Evolutionary conservation across 2,888 invertebrate species (phyloP), one percentile per base, ranked within the genome.

Genomic region (Eristalinus aeneus): DNA sequence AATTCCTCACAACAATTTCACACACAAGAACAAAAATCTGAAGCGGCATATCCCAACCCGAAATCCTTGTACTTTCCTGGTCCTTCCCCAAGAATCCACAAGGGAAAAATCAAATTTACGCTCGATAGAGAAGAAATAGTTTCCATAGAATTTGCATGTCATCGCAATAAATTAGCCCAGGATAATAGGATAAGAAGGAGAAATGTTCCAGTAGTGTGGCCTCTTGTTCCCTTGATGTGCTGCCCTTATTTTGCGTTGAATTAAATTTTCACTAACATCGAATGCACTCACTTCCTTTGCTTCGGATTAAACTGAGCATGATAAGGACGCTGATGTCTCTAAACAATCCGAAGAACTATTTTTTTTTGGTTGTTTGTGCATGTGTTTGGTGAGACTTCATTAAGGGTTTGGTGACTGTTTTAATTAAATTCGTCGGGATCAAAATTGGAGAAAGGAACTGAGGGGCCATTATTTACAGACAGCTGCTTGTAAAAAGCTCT

Each of bases 361-460:
- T 80, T 75, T 76, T 60, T 53, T 46, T 27, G 6, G 16, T n/a
- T 20, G 23, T 67, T 16, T 11, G 34, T 39, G 11, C 27, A 11
- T 0, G 12, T 56, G 10, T 12, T 56, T 23, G 3, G 54, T 6
- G 27, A 20, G 71, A 58, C 71, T 69, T 72, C 36, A 63, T 61
- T 60, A 69, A 72, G 75, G 71, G 61, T 65, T 68, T 72, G 81
- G 68, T 76, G 76, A 36, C 64, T 73, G 81, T 85, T 85, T 85
- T 85, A 85, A 85, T 85, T 85, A 85, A 85, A 85, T 76, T 81
- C 54, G 76, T 69, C 53, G 53, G 69, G 76, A 76, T 85, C 81
- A 64, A 85, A 85, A 81, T 85, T 65, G 68, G 63, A 23, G 69
- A 63, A 76, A 76, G 23, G 76, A 72, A n/a, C 46, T 16, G 72